Evolutionary conservation across 2,113 vertebrate genomes (phyloP).

Genomic region (Pithys albifrons): DNA sequence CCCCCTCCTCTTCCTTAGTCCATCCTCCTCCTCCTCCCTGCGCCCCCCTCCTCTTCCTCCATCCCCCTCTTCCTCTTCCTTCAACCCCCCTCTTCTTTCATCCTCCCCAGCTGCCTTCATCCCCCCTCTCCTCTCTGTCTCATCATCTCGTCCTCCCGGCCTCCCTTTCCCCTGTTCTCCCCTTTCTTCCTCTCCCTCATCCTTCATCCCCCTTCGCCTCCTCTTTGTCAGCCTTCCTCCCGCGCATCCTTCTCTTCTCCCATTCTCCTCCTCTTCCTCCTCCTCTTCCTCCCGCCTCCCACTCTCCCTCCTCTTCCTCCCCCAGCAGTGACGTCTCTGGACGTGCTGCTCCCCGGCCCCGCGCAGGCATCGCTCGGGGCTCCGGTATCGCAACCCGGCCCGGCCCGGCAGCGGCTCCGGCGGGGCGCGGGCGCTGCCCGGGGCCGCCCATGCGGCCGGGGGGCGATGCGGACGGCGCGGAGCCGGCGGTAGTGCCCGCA

Average conservation of each 20-base stretch:
- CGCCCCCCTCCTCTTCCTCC: conserved; percentile 13
- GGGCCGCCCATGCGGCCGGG: conserved; percentile 75
- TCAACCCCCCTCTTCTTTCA: conserved; percentile 8
- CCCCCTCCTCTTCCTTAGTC: conserved; percentile 15
- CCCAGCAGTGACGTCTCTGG: conserved; percentile 55
- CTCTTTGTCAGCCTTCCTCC: background rate
- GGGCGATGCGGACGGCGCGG: conserved; percentile 56
- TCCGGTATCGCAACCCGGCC: background rate
- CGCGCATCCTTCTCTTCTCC: background rate
- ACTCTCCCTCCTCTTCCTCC: conserved; percentile 10
- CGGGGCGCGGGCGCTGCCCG: no score
- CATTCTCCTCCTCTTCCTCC: background rate
- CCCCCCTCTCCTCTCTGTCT: background rate
- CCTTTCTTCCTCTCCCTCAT: background rate
- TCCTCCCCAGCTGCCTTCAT: background rate
- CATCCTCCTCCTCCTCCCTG: background rate
- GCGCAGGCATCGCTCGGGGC: background rate
- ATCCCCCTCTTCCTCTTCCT: conserved; percentile 39
- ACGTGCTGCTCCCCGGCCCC: conserved; percentile 23
- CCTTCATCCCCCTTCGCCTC: background rate
- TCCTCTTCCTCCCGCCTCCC: background rate
- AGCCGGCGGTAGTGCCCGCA: conserved; percentile 46
- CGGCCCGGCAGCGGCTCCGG: no score
- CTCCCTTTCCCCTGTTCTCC: background rate
- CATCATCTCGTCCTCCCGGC: background rate